A percentile compares a stretch with the other conserved stretches of the same genome.
Conservation (phyloP, 92 coral and sea anemone genomes). For the Galaxea fascicularis region DNA sequence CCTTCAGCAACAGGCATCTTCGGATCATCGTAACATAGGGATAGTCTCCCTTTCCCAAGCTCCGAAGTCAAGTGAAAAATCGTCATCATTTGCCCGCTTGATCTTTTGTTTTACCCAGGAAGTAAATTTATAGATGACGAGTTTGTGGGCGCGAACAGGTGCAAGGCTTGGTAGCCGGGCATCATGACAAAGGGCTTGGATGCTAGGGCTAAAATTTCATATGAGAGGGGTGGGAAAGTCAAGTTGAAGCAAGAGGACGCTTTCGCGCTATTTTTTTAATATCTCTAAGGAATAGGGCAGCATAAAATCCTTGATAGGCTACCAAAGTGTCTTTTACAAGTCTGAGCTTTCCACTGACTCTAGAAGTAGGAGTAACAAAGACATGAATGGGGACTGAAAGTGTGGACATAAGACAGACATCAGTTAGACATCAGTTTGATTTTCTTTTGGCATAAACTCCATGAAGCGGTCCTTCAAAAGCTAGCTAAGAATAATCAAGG, state of each 20-base stretch:
- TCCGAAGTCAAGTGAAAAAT: neutral
- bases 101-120: conserved; percentile 55
- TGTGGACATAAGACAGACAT: too few species aligned
- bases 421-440: too few species aligned
- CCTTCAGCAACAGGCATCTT: neutral
- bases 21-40: neutral
- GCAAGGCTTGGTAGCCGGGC: conserved; percentile 43
- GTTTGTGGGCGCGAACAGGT: conserved; percentile 40
- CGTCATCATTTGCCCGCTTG: conserved; percentile 16
- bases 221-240: neutral
- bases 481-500: too few species aligned
- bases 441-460: too few species aligned
- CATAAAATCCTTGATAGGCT: too few species aligned
- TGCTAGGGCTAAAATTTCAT: neutral
- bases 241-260: neutral
- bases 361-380: too few species aligned
- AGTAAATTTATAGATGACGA: conserved; percentile 34
- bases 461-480: too few species aligned
- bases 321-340: too few species aligned
- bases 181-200: neutral
- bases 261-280: too few species aligned
- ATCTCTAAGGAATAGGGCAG: too few species aligned
- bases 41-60: neutral
- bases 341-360: too few species aligned
- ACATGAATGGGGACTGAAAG: too few species aligned